These are phyloP conservation scores for Acronicta aceris DNA, from an alignment of 2,888 invertebrate genomes.

Conservation along the genomic window DNA sequence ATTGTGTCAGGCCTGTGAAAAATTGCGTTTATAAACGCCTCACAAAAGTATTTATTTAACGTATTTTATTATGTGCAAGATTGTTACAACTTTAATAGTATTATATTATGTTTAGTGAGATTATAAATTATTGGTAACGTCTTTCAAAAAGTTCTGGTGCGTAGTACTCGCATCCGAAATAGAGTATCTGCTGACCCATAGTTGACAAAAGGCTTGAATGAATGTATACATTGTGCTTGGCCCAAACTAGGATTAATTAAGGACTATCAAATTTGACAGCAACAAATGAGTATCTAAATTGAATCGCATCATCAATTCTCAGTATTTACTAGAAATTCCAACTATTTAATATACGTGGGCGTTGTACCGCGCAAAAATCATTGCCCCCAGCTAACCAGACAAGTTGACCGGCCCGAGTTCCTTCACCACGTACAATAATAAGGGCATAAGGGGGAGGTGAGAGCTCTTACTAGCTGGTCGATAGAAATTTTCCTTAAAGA, in stretches of 20 bases:
- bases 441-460: constrained; percentile 46
- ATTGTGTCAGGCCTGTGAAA: too few species aligned
- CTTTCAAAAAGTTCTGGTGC: too few species aligned
- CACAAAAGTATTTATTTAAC: too few species aligned
- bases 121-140: too few species aligned
- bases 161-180: too few species aligned
- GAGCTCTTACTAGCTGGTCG: constrained; percentile 67
- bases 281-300: constrained; percentile 4
- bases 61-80: too few species aligned
- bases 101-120: too few species aligned
- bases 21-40: too few species aligned
- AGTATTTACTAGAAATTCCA: constrained; percentile 36
- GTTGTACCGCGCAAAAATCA: constrained; percentile 67
- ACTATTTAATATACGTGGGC: constrained; percentile 62
- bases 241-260: neutral
- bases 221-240: neutral
- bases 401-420: constrained; percentile 51
- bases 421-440: constrained; percentile 12
- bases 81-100: too few species aligned
- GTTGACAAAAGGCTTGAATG: too few species aligned
- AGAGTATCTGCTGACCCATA: too few species aligned
- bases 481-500: constrained; percentile 81
- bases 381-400: constrained; percentile 72
- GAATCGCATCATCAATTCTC: constrained; percentile 20
- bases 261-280: neutral